phyloP scores from a whole-genome alignment of 1,140 invertebrate genomes.

The Heliconius himera region DNA sequence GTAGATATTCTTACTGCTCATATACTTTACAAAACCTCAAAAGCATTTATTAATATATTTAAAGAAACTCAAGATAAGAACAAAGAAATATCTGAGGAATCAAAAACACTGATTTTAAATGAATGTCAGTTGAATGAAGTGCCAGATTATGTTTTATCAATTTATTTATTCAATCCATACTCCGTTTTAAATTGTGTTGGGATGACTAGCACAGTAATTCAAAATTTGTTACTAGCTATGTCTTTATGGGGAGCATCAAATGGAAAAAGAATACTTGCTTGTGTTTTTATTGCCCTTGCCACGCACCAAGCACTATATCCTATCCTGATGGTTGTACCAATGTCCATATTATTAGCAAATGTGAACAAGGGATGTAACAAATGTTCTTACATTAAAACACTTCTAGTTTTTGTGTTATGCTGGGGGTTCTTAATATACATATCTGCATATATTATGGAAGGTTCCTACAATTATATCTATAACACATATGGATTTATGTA shows the following conservation, averaged over 20 bases:
- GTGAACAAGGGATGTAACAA: slow-evolving; percentile 75
- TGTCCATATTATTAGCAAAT: slow-evolving; percentile 80
- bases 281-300: slow-evolving; percentile 87
- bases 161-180: slow-evolving; percentile 97
- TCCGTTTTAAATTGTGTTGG: slow-evolving; percentile 94
- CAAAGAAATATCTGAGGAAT: slow-evolving; percentile 83
- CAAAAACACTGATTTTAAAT: slow-evolving; percentile 83
- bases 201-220: slow-evolving; percentile 94
- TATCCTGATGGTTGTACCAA: slow-evolving; percentile 90
- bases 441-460: slow-evolving; percentile 79
- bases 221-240: slow-evolving; percentile 90
- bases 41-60: slow-evolving; percentile 83
- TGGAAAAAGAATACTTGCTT: slow-evolving; percentile 83
- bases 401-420: slow-evolving; percentile 73
- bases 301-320: slow-evolving; percentile 94
- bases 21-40: slow-evolving; percentile 86
- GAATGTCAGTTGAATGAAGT: slow-evolving; percentile 81
- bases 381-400: slow-evolving; percentile 78
- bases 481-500: slow-evolving; percentile 94
- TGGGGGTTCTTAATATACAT: slow-evolving; percentile 78
- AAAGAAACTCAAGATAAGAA: slow-evolving; percentile 77
- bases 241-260: slow-evolving; percentile 87
- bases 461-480: slow-evolving; percentile 88
- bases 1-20: slow-evolving; percentile 89
- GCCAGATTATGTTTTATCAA: slow-evolving; percentile 87